Evolutionary conservation across 1,140 invertebrate genomes (phyloP).

Genomic region (Drosophila pseudoananassae): DNA sequence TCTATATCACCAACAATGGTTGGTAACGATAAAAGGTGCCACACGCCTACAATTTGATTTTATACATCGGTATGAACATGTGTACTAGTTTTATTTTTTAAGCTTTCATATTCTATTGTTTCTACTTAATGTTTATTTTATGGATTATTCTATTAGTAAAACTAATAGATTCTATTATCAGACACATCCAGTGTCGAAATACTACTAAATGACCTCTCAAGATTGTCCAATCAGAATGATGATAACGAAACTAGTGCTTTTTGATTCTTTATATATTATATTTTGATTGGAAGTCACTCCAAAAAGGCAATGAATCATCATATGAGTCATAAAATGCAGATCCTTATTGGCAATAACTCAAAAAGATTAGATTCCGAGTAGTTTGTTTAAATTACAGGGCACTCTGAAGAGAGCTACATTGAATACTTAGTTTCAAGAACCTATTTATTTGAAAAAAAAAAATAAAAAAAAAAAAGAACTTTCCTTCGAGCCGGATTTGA

Average conservation of each 20-base stretch:
- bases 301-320: not conserved
- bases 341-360: not conserved
- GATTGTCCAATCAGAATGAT: conserved; percentile 1
- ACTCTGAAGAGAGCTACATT: no score
- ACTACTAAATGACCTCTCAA: not conserved
- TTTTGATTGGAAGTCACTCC: not conserved
- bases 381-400: not conserved
- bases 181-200: not conserved
- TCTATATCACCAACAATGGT: conserved; percentile 4
- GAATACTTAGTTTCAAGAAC: no score
- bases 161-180: not conserved
- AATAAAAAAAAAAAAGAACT: not conserved
- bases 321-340: not conserved
- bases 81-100: no score
- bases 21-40: not conserved
- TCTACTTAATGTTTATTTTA: no score
- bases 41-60: no score
- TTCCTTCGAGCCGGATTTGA: conserved; percentile 90
- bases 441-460: not conserved
- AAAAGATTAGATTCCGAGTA: not conserved
- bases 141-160: no score
- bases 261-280: not conserved
- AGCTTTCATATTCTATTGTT: not conserved
- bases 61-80: no score
- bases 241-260: not conserved